Conservation (phyloP, 2,797 vertebrate species). For the Platalea minor region DNA sequence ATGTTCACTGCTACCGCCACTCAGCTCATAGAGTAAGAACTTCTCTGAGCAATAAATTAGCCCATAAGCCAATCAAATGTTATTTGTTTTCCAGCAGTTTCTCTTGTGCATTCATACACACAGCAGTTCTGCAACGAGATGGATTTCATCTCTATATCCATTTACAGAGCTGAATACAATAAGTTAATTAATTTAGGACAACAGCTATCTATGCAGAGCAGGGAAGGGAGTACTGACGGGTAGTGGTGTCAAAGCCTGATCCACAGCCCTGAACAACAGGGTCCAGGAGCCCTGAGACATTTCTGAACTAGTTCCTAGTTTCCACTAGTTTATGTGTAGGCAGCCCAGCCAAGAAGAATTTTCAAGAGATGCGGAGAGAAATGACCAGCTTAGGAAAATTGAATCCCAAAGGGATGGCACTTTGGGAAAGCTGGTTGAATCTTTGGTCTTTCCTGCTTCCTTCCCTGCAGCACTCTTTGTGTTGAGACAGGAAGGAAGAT, state of each 20-base stretch:
- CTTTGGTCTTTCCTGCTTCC: slow-evolving; percentile 3
- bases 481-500: slow-evolving; percentile 40
- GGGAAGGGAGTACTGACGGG: not conserved
- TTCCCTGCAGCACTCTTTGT: not conserved
- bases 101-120: not conserved
- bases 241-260: not conserved
- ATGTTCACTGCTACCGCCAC: not conserved
- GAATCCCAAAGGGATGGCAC: not conserved
- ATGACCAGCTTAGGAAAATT: not conserved
- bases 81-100: not conserved
- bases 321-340: not conserved
- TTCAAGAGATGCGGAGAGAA: not conserved
- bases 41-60: not conserved
- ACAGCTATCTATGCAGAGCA: not conserved
- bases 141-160: not conserved
- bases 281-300: not conserved
- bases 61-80: not conserved
- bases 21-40: not conserved
- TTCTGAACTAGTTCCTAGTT: not conserved
- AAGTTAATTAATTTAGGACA: not conserved
- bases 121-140: not conserved
- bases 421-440: not conserved
- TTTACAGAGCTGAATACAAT: not conserved
- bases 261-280: not conserved
- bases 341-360: not conserved